Percentiles rank a stretch among this genome's conserved stretches.
phyloP scores from a whole-genome alignment of 2,113 vertebrate genomes.

The Cebus imitator region DNA sequence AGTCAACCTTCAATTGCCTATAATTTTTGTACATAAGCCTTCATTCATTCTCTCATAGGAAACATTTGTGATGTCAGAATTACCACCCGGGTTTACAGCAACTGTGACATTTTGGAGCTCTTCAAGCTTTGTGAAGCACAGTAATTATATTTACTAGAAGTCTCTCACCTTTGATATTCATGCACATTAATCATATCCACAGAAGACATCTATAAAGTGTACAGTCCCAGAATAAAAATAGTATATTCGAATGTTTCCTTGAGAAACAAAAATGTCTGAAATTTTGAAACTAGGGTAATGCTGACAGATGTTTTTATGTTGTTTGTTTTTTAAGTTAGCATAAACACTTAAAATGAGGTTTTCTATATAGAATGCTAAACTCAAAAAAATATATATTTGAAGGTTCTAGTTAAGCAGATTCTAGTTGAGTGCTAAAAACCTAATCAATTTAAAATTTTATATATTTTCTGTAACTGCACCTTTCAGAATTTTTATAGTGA shows the following conservation, averaged over 20 bases:
- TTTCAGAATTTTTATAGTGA: neutral
- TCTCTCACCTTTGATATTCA: neutral
- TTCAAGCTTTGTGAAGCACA: slow-evolving; percentile 60
- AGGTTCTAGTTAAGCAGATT: neutral
- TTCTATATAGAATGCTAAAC: slow-evolving; percentile 19
- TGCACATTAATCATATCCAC: slow-evolving; percentile 6
- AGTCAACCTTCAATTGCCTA: neutral
- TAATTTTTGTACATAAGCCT: slow-evolving; percentile 29
- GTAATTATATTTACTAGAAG: slow-evolving; percentile 62
- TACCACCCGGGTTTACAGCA: neutral
- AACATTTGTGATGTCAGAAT: slow-evolving; percentile 58
- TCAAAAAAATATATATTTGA: slow-evolving; percentile 41
- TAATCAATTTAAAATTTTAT: neutral
- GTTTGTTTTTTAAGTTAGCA: neutral
- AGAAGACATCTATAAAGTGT: slow-evolving; percentile 1
- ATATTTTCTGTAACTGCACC: neutral
- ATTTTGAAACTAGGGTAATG: slow-evolving; percentile 25
- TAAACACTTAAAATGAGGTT: neutral
- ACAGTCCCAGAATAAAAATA: neutral
- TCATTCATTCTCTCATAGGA: neutral
- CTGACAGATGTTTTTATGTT: neutral
- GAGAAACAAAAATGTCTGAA: neutral
- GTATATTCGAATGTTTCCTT: neutral
- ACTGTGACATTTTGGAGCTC: slow-evolving; percentile 25
- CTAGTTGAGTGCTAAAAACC: neutral